A percentile compares a stretch with the other conserved stretches of the same genome.
phyloP scores from a whole-genome alignment of 2,797 vertebrate species.

The Anableps anableps region DNA sequence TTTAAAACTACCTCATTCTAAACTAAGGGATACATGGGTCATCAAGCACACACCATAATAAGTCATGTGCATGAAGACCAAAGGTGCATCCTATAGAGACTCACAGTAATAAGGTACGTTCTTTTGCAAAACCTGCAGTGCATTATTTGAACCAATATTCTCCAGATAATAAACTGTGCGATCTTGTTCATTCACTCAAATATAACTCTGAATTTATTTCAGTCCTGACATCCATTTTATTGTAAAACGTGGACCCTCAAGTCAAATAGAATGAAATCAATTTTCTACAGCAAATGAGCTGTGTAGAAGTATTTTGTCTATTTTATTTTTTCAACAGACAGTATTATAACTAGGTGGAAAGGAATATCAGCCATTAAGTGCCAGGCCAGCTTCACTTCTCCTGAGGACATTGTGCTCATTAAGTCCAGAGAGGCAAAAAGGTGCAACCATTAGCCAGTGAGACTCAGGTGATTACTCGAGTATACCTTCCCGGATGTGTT shows the following conservation, averaged over 20 bases:
- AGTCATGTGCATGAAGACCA: constrained; percentile 5
- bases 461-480: constrained; percentile 67
- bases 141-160: constrained; percentile 23
- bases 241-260: constrained; percentile 48
- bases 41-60: constrained; percentile 6
- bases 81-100: background rate
- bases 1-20: constrained; percentile 37
- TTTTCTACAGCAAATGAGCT: constrained; percentile 68
- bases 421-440: constrained; percentile 57
- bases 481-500: constrained; percentile 41
- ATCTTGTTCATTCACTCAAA: constrained; percentile 37
- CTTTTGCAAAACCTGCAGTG: constrained; percentile 9
- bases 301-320: constrained; percentile 52
- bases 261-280: constrained; percentile 71
- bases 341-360: constrained; percentile 51
- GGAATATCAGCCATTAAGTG: constrained; percentile 60
- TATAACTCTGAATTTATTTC: constrained; percentile 38
- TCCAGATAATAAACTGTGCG: constrained; percentile 17
- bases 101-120: background rate
- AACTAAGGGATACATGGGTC: background rate
- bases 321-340: constrained; percentile 41
- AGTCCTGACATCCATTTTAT: constrained; percentile 41
- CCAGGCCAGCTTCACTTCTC: constrained; percentile 46
- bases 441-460: constrained; percentile 62
- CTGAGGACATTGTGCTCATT: constrained; percentile 61